A percentile compares a stretch with the other conserved stretches of the same genome.
Conservation (phyloP, 2,113 vertebrate genomes). For the Psettodes erumei region DNA sequence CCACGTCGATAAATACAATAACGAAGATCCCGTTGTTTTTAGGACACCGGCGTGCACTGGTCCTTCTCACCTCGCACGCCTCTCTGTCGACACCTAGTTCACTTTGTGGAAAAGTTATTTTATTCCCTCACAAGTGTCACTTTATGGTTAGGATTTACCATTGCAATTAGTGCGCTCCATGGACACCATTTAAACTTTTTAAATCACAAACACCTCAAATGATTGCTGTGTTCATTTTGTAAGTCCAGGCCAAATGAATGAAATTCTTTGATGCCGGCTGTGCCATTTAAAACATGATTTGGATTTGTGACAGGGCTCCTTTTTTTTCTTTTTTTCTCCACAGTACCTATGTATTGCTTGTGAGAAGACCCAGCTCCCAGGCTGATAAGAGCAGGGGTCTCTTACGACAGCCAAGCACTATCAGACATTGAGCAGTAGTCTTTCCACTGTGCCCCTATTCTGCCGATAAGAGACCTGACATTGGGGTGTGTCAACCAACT, state of each 20-base stretch:
- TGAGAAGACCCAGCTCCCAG: slow-evolving; percentile 55
- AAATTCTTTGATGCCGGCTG: background rate
- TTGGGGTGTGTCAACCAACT: slow-evolving; percentile 64
- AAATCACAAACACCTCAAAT: background rate
- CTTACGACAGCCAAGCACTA: slow-evolving; percentile 67
- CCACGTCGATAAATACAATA: background rate
- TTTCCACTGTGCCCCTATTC: slow-evolving; percentile 68
- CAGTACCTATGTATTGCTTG: slow-evolving; percentile 34
- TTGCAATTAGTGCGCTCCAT: background rate
- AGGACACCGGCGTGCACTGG: background rate
- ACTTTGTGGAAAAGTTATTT: background rate
- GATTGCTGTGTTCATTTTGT: background rate
- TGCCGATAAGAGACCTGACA: slow-evolving; percentile 74
- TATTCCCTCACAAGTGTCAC: background rate
- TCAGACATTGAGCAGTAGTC: slow-evolving; percentile 74
- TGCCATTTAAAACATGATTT: background rate
- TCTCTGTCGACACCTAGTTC: background rate
- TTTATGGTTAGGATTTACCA: background rate
- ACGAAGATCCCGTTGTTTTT: background rate
- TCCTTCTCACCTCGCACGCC: background rate
- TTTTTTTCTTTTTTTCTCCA: background rate
- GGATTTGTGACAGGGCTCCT: slow-evolving; percentile 5
- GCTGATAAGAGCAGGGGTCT: slow-evolving; percentile 70
- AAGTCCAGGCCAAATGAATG: background rate
- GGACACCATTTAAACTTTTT: background rate